Evolutionary conservation across 2,888 invertebrate genomes (phyloP), one percentile per base, ranked within the genome.

Genomic region (Sturmia bella): DNA sequence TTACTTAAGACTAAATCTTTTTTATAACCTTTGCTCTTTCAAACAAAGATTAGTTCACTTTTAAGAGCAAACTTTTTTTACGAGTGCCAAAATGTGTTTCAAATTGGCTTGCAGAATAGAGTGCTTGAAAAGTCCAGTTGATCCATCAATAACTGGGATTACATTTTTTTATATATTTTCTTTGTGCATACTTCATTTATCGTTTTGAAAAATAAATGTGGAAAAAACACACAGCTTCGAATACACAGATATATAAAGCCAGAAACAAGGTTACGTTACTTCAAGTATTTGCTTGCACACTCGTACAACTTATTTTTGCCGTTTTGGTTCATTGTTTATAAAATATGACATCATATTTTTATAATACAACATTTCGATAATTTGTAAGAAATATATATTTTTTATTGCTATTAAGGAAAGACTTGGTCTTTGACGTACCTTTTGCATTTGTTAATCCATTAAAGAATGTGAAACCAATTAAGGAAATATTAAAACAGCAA

Each of bases 381-480:
- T 9, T 32, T 32, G 5, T 32, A 32, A 32, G 7, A 6, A 32
- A 27, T 27, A 4, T 27, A 27, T 27, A 27, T n/a, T 21, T 54
- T 66, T n/a, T 13, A 56, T 32, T 27, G 9, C 9, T 21, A 43
- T 41, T 21, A 45, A 70, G 15, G 63, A 39, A 48, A 48, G 5
- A 57, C 43, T n/a, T 48, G 54, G 54, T 41, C 43, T 41, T 27
- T 7, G 11, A 59, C 50, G 70, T 79, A 84, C 84, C 84, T 84
- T 84, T 84, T 50, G 84, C 84, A 52, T 84, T 11, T 21, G 84
- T 64, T 68, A 84, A 74, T 84, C 84, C 83, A 81, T 76, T 72
- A 50, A 61, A 52, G 21, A 48, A 59, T 52, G 63, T 80, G 63
- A 83, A 69, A 39, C 80, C 83, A 80, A 83, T 80, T 72, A 83